Evolutionary conservation across 1,140 invertebrate species (phyloP).

Genomic region (Drosophila santomea): DNA sequence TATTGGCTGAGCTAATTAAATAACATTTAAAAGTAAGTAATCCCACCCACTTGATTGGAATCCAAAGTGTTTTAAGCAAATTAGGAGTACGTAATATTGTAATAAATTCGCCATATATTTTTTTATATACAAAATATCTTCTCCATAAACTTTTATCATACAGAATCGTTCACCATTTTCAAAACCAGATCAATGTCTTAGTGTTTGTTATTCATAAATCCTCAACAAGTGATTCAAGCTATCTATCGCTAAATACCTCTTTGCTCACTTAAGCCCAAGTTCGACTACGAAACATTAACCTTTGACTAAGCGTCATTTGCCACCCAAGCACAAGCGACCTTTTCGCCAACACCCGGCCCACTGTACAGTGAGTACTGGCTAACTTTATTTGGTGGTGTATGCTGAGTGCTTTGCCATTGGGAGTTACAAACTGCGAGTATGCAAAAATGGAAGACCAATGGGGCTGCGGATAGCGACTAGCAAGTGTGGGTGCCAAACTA

Average conservation of each 20-base stretch:
- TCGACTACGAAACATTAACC: slow-evolving; percentile 9
- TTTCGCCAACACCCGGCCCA: slow-evolving; percentile 29
- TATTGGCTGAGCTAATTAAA: slow-evolving; percentile 26
- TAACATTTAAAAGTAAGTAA: neutral
- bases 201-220: too few species aligned
- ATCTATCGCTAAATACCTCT: too few species aligned
- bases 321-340: neutral
- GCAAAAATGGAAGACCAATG: slow-evolving; percentile 16
- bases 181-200: too few species aligned
- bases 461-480: slow-evolving; percentile 7
- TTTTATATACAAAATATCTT: neutral
- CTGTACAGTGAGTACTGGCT: slow-evolving; percentile 41
- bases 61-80: neutral
- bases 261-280: neutral
- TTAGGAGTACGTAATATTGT: neutral
- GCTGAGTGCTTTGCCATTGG: slow-evolving; percentile 41
- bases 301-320: slow-evolving; percentile 7
- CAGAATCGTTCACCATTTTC: too few species aligned
- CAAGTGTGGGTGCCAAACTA: slow-evolving; percentile 73
- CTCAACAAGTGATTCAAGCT: too few species aligned
- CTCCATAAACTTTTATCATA: too few species aligned
- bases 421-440: slow-evolving; percentile 11
- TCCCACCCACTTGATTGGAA: neutral
- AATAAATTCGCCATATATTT: neutral
- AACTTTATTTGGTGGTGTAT: slow-evolving; percentile 18